Evolutionary conservation across 2,113 vertebrate species (phyloP).

Genomic region (Grallaria varia): DNA sequence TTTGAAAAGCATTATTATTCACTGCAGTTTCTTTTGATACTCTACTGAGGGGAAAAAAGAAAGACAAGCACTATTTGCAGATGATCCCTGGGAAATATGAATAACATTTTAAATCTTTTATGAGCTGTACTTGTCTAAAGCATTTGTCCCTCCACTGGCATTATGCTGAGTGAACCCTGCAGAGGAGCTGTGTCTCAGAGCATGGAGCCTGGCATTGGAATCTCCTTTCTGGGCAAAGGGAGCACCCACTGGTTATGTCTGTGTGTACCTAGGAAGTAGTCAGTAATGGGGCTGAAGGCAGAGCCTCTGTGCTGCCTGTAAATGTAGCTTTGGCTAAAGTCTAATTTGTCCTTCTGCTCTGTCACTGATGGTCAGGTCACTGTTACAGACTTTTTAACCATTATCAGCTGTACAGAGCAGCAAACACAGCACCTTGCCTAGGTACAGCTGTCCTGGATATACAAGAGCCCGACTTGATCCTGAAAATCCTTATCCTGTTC

Average conservation of each 20-base stretch:
- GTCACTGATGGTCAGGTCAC: not conserved
- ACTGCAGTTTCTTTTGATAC: not conserved
- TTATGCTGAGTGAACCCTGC: not conserved
- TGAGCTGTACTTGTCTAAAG: not conserved
- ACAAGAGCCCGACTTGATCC: not conserved
- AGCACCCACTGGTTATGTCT: not conserved
- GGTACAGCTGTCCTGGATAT: not conserved
- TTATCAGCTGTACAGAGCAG: not conserved
- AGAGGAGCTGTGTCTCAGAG: not conserved
- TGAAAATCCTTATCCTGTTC: not conserved
- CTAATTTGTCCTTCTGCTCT: not conserved
- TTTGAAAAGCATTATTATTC: not conserved
- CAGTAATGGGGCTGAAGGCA: not conserved
- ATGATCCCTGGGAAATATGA: not conserved
- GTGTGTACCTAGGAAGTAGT: not conserved
- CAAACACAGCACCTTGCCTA: not conserved
- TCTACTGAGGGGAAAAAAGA: not conserved
- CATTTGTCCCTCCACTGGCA: not conserved
- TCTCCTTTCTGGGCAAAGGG: not conserved
- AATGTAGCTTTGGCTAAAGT: not conserved
- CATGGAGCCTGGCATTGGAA: not conserved
- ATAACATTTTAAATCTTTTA: not conserved
- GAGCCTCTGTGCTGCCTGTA: not conserved
- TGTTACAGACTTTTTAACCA: not conserved
- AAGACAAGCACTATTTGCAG: not conserved